These are phyloP conservation scores for Parapsyche elsis DNA, from an alignment of 1,140 invertebrate genomes.

Conservation along the genomic window DNA sequence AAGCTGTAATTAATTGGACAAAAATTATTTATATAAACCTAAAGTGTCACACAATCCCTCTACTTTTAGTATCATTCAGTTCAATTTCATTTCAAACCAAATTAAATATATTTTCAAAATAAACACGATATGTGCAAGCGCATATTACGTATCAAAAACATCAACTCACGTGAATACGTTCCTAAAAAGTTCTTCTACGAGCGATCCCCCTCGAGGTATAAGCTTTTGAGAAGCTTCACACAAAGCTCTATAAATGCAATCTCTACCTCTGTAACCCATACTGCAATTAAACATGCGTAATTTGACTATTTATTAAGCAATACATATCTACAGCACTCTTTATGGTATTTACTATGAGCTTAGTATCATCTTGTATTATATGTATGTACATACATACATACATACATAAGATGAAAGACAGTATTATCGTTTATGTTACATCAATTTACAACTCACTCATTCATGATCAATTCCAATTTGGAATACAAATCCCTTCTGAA, in stretches of 20 bases:
- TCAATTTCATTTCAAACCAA: no score
- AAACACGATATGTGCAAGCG: no score
- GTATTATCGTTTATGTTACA: neutral
- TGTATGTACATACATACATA: neutral
- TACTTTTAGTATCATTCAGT: no score
- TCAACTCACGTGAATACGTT: conserved; percentile 78
- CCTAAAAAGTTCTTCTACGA: conserved; percentile 78
- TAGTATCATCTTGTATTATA: no score
- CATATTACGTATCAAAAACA: no score
- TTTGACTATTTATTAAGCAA: neutral
- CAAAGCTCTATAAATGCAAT: conserved; percentile 74
- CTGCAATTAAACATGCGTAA: conserved; percentile 62
- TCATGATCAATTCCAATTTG: conserved; percentile 75
- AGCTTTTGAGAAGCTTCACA: conserved; percentile 77
- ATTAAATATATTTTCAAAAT: no score
- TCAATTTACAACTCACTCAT: conserved; percentile 71
- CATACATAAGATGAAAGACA: neutral
- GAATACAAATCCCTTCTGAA: conserved; percentile 72
- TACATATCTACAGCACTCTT: neutral
- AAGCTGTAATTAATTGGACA: conserved; percentile 66
- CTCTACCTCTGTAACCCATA: conserved; percentile 75
- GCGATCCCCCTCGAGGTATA: conserved; percentile 70
- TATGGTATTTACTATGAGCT: no score
- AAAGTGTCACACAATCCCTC: no score
- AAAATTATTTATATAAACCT: neutral